Base-by-base conservation (phyloP, 2,888 invertebrate genomes). In the Agriopis marginaria region DNA sequence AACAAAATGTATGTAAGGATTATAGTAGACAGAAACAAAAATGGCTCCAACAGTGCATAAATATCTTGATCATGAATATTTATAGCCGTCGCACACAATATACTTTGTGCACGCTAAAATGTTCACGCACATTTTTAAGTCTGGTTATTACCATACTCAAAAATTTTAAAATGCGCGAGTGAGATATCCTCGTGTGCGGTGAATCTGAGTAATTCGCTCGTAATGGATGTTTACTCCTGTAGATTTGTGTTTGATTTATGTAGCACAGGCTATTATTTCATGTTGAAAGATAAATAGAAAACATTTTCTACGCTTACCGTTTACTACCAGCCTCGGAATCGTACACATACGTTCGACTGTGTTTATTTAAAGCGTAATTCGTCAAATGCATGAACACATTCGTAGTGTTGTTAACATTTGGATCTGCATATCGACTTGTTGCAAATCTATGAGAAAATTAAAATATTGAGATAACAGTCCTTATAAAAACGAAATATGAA, bases 371-470 rank as follows among this genome's bases (percentile, higher is more conserved):
- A 0, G 99, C 97, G 86, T 99, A 99, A 90, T 99, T 99, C 10
- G 99, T 99, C 70, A 99, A 92, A 86, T 99, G 99, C 98, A 99
- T 99, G 85, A 97, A 98, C 14, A 98, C 96, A 86, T 99, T 98
- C 0, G 96, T 96, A 8, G 97, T 96, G 82, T 99, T 99, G 74
- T 96, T 96, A 12, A 96, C 95, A 45, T 96, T 97, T 0, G 98
- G 98, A 81, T 98, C 97, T 66, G 96, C 96, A 85, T 99, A 99
- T 75, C 97, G 95, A 78, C 96, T 97, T 1, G 99, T 99, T 3
- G 98, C 98, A 87, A 99, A 98, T 80, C 98, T 96, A 69, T 42
- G 80, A 77, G 23, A 70, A 17, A 67, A 50, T 50, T 51, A 55
- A 4, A 44, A 67, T 14, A 12, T 53, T 0, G 0, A 49, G 42